These are phyloP conservation scores for Stomatorhinus ivindoensis DNA, from an alignment of 2,113 vertebrate genomes.

Conservation along the genomic window DNA sequence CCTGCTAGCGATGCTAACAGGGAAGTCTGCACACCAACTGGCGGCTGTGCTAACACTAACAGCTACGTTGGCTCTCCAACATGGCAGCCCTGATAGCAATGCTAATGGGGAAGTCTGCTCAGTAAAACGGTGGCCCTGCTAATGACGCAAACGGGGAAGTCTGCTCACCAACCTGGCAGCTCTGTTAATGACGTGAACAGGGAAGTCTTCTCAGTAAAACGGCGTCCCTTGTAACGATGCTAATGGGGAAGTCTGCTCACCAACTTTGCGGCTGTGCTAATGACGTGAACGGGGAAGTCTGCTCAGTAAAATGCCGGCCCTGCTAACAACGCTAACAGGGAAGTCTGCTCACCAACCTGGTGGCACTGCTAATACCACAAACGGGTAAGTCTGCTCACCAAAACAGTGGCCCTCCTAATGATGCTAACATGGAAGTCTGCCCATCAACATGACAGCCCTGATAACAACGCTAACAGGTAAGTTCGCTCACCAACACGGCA, in stretches of 20 bases:
- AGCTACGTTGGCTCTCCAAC: not conserved
- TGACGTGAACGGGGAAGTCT: not conserved
- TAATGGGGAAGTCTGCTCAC: not conserved
- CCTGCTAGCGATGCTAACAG: not conserved
- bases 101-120: not conserved
- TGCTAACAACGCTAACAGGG: not conserved
- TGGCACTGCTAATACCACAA: not conserved
- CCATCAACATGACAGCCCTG: accelerated
- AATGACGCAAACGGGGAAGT: not conserved
- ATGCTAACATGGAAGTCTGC: not conserved
- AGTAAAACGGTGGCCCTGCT: not conserved
- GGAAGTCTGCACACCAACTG: not conserved
- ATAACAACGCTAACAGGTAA: not conserved
- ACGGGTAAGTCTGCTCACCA: not conserved
- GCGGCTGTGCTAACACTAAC: not conserved
- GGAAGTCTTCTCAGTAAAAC: not conserved
- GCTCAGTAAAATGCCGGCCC: not conserved
- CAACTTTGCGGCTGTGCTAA: not conserved
- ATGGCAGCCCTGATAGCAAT: not conserved
- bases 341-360: not conserved
- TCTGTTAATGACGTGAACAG: not conserved
- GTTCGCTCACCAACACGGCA: not conserved
- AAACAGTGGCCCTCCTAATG: accelerated
- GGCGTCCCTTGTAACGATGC: too few relatives aligned
- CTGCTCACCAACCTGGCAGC: not conserved